phyloP scores from a whole-genome alignment of 2,888 invertebrate genomes.

The Hanleya hanleyi region DNA sequence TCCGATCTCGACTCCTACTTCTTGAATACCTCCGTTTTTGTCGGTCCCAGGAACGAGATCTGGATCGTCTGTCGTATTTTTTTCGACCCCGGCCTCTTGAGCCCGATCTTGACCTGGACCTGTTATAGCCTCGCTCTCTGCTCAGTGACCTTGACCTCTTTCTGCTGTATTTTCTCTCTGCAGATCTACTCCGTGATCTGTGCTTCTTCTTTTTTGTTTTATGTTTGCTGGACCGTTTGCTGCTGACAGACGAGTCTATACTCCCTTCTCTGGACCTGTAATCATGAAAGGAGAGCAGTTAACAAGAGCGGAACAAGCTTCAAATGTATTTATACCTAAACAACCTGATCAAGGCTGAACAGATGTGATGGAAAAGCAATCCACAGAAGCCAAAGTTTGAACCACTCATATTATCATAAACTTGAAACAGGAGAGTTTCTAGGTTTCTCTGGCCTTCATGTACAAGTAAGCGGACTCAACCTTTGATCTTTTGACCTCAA shows the following conservation, averaged over 20 bases:
- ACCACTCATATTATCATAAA: too few species aligned
- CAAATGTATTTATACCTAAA: not conserved
- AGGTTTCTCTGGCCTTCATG: too few species aligned
- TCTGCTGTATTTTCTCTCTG: conserved; percentile 18
- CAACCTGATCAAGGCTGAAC: too few species aligned
- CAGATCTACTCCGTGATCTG: conserved; percentile 28
- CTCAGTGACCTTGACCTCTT: conserved; percentile 37
- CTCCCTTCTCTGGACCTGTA: not conserved
- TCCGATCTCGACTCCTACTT: conserved; percentile 24
- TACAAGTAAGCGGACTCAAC: too few species aligned
- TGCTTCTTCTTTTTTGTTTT: conserved; percentile 8
- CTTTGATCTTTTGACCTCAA: too few species aligned
- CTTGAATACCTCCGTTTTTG: not conserved
- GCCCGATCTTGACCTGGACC: conserved; percentile 33
- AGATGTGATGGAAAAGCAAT: too few species aligned
- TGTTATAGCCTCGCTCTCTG: conserved; percentile 27
- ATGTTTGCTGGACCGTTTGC: not conserved
- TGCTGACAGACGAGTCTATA: not conserved
- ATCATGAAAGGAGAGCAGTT: not conserved
- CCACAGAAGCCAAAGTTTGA: too few species aligned
- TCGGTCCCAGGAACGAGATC: conserved; percentile 14
- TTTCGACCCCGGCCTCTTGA: too few species aligned
- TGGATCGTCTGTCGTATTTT: conserved; percentile 35
- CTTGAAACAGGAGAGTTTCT: too few species aligned
- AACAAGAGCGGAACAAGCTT: too few species aligned